Base-by-base conservation (phyloP, 2,888 invertebrate genomes). In the Cataglyphis cursor region DNA sequence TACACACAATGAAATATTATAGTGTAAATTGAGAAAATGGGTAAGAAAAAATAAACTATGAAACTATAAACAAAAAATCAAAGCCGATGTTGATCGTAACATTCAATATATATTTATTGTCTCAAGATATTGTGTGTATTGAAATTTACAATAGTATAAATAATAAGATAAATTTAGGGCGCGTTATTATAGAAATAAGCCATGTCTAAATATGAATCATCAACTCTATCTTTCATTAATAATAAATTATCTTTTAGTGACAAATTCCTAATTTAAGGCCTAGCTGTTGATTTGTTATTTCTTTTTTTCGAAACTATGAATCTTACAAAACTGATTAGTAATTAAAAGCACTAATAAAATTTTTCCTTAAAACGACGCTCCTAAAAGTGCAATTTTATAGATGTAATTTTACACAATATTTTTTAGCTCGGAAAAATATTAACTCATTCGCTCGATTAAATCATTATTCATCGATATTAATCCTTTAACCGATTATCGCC, bases 91-190 rank as follows among this genome's bases (percentile, higher is more conserved):
- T 72, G 59, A 35, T 80, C 72, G 72, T 80, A 80, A 80, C 78
- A 70, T 80, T 80, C 72, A 72, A 93, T 93, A 93, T 94, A 94
- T 91, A 92, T 94, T 94, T 95, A 94, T 94, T 95, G 94, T 95
- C 94, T 94, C 91, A 88, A 91, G 92, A 92, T 92, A 93, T 92
- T 92, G 91, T 91, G 89, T 88, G 90, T 92, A 90, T 90, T 90
- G 91, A 92, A 92, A 92, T 92, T 91, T 92, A 93, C 90, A 92
- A 82, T 88, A 83, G 84, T 87, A 87, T 80, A 80, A 89, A 85
- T 87, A 86, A 88, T 54, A 64, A 57, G 64, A 3, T 64, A 48
- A 81, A 70, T 70, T 48, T 18, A 51, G 51, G n/a, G n/a, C 41
- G 41, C 51, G 41, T 61, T 68, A n/a, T 28, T 28, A 28, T 51